Base-by-base conservation (phyloP, 2,797 vertebrate species). In the Mus caroli region DNA sequence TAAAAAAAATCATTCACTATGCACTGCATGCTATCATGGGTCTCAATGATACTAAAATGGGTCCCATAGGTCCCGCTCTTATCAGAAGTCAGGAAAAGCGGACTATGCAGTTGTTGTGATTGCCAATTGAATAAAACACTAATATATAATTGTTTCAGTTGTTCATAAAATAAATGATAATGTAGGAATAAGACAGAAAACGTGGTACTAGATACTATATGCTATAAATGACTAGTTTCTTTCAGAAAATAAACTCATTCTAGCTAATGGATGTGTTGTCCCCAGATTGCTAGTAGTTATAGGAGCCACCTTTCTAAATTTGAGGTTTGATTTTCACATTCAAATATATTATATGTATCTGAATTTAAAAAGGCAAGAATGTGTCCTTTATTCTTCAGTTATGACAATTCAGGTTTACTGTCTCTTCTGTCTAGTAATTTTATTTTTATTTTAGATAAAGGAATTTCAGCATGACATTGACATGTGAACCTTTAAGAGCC, bases 41-140 rank as follows among this genome's bases (percentile, higher is more conserved):
- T 37, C 71, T 52, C 11, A 78, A 40, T n/a, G 6, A 87, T 73
- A 88, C 34, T 78, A 64, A 93, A 91, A 83, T 17, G 62, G 26
- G 58, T 77, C 12, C 22, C 20, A 43, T 58, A 3, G 40, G 67
- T 86, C 3, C n/a, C 75, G 28, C 1, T 6, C 56, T 94, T 56
- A 20, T 58, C 9, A 56, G 78, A 28, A 34, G 69, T 6, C 67
- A 82, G 50, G 12, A 84, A 90, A 95, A 92, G 26, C 0, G 86
- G n/a, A 76, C 50, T 85, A 60, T 34, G 31, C 1, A 67, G 34
- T 26, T 94, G 8, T 22, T 86, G 4, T 73, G n/a, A 69, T 34
- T 92, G 60, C 91, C 85, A 93, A 22, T 17, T 92, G 50, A 77
- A 79, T 69, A 92, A 96, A 95, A 82, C 50, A 1, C 11, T 79